Conservation (phyloP, 2,888 invertebrate species). For the Spilosoma lubricipeda region DNA sequence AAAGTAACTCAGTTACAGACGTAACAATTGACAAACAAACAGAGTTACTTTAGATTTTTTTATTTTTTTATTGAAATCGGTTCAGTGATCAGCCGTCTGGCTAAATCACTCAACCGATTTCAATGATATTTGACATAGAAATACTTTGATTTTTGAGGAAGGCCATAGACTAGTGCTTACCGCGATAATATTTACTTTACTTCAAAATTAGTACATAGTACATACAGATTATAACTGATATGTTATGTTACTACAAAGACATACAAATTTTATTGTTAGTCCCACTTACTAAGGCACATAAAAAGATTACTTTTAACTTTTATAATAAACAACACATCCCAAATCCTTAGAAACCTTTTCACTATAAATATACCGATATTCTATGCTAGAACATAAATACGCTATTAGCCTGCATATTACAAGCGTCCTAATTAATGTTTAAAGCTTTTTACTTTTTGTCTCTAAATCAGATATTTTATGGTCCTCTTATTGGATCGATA, state of each 20-base stretch:
- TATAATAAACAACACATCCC: neutral
- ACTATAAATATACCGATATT: neutral
- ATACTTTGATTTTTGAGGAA: too few species aligned
- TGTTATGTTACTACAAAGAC: too few species aligned
- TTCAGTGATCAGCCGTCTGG: too few species aligned
- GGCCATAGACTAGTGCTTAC: too few species aligned
- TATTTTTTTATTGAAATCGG: too few species aligned
- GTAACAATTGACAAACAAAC: too few species aligned
- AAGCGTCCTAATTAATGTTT: slow-evolving; percentile 25
- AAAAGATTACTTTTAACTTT: neutral
- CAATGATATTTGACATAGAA: too few species aligned
- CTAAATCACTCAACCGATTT: too few species aligned
- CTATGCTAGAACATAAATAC: neutral
- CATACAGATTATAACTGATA: neutral
- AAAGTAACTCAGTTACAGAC: too few species aligned
- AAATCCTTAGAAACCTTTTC: neutral
- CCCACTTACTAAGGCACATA: neutral
- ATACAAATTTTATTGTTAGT: too few species aligned
- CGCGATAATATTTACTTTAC: too few species aligned
- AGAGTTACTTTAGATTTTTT: too few species aligned
- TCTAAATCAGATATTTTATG: slow-evolving; percentile 21
- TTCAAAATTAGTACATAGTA: neutral
- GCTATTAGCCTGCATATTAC: slow-evolving; percentile 17
- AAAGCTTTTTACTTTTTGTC: slow-evolving; percentile 16
- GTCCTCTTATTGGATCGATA: slow-evolving; percentile 17